A percentile compares a stretch with the other conserved stretches of the same genome.
phyloP scores from a whole-genome alignment of 2,113 vertebrate genomes.

The Malaclemys terrapin region DNA sequence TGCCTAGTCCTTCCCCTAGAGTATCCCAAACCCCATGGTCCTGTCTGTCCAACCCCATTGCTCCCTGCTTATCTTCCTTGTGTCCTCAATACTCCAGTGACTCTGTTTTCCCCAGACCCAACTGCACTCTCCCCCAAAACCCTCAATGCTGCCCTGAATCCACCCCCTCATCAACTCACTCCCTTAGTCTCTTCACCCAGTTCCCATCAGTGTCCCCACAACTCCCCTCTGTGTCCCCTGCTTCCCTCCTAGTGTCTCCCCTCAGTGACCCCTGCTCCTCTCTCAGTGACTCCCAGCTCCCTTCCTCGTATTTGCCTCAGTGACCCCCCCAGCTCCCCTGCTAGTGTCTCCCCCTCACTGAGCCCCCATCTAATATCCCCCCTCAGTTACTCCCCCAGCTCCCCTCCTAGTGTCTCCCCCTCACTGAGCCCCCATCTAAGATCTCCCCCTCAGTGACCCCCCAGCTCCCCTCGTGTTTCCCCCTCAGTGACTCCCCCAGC shows the following conservation, averaged over 20 bases:
- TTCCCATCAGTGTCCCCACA: not conserved
- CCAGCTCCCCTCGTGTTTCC: no score
- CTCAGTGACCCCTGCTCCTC: no score
- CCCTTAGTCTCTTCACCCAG: not conserved
- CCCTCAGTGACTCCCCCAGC: no score
- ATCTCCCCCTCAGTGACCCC: no score
- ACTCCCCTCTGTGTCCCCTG: not conserved
- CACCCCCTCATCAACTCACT: not conserved
- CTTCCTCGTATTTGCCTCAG: not conserved
- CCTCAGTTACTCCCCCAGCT: no score
- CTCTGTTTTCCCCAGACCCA: not conserved
- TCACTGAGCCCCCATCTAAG: no score
- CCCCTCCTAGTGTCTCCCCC: no score
- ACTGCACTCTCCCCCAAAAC: not conserved
- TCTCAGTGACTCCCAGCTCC: no score
- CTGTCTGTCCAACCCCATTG: not conserved
- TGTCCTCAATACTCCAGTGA: not conserved
- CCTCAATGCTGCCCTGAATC: not conserved
- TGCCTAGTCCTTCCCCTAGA: not conserved
- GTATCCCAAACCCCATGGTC: not conserved
- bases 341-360: not conserved
- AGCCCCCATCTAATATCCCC: no score
- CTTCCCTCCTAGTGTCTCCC: no score
- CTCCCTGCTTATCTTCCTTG: not conserved
- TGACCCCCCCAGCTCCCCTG: no score